phyloP scores from a whole-genome alignment of 2,797 vertebrate species.

The Anguilla pacifica region DNA sequence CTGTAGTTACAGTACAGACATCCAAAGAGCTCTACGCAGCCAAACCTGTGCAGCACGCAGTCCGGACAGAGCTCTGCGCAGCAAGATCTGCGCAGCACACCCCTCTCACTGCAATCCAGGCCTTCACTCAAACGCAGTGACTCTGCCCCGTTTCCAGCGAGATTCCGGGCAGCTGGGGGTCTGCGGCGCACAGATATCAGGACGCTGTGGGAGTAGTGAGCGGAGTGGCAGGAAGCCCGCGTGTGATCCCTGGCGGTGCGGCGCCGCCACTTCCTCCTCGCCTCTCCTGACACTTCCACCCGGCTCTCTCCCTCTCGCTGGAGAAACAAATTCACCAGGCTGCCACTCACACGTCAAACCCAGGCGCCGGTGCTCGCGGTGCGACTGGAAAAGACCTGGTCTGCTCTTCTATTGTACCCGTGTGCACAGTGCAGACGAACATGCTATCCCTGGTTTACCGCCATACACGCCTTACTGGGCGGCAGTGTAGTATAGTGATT shows the following conservation, averaged over 20 bases:
- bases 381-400: background rate
- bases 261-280: background rate
- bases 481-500: background rate
- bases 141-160: background rate
- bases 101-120: background rate
- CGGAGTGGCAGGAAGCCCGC: slow-evolving; percentile 4
- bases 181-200: background rate
- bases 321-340: background rate
- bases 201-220: background rate
- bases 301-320: background rate
- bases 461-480: background rate
- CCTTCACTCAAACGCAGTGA: background rate
- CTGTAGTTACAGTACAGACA: background rate
- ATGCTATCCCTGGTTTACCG: background rate
- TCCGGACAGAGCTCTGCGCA: background rate
- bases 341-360: slow-evolving; percentile 2
- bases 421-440: background rate
- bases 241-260: background rate
- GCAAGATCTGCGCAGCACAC: background rate
- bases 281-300: background rate
- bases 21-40: background rate
- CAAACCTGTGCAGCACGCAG: background rate
- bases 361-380: background rate
- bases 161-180: background rate
- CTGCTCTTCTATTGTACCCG: background rate